Base-by-base conservation (phyloP, 64 coral and sea anemone species). In the Porites australiensis region DNA sequence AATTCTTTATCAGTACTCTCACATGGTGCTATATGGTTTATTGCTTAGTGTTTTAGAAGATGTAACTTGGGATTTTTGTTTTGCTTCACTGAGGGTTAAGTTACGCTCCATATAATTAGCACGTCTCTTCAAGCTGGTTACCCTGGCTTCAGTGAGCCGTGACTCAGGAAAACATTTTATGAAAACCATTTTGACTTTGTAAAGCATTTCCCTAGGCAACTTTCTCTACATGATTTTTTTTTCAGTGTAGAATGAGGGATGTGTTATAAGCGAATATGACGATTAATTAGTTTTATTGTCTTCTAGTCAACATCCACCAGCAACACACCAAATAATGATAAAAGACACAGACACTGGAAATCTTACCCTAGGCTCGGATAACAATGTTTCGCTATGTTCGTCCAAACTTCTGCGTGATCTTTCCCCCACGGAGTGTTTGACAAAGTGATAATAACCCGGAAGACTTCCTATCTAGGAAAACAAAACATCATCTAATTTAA, bases 401-500 rank as follows among this genome's bases (percentile, higher is more conserved):
- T 90, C 53, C 20, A 94, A 57, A 19, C 88, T 88, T 82, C 95
- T 69, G 23, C 88, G 72, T 7, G 50, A 79, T 23, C 87, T 75
- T 58, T 81, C 62, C 62, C 73, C 74, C 11, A 88, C 90, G 3
- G 66, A 58, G 51, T 87, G 52, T 52, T 94, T 93, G 64, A 90
- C 82, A 82, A 97, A 97, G 14, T 91, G 93, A 49, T 94, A 97
- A n/a, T 91, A 97, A 8, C 95, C 95, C 0, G 92, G 92, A 23
- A 94, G 67, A 74, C 83, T 97, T 13, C 95, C 95, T 59, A 97
- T 94, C 95, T 97, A 77, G 64, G 15, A 53, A 27, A 83, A 16
- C 23, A 81, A 8, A 61, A 84, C 45, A 84, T 49, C 7, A 50
- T 20, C 81, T 51, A 84, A 4, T 37, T 37, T 18, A 68, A 18